Conservation (phyloP, 2,888 invertebrate genomes). For the Therioaphis trifolii region DNA sequence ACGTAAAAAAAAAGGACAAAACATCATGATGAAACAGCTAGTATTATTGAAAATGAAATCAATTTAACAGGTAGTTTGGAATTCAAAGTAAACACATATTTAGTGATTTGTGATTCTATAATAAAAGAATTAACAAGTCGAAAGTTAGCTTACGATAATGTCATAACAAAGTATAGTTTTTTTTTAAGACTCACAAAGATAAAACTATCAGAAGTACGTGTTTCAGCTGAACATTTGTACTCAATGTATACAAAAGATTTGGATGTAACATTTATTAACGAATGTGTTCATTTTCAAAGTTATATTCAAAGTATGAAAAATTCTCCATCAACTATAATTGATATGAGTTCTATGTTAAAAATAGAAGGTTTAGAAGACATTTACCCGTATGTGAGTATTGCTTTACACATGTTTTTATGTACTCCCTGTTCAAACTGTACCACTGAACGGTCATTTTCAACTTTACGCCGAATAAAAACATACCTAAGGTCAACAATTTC, state of each 20-base stretch:
- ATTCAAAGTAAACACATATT: slow-evolving; percentile 12
- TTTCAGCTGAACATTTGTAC: not conserved
- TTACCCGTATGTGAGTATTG: slow-evolving; percentile 6
- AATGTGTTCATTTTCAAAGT: too few species aligned
- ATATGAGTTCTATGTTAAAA: not conserved
- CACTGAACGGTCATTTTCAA: not conserved
- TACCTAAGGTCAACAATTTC: slow-evolving; percentile 21
- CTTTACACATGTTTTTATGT: not conserved
- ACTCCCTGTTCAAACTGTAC: slow-evolving; percentile 8
- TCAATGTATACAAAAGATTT: not conserved
- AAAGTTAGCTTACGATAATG: slow-evolving; percentile 5
- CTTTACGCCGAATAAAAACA: not conserved
- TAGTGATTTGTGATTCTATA: slow-evolving; percentile 8
- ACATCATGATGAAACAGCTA: slow-evolving; percentile 13
- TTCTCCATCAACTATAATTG: not conserved
- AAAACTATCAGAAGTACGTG: not conserved
- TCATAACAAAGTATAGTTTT: slow-evolving; percentile 14
- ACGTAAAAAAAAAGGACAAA: not conserved
- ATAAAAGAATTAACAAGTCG: slow-evolving; percentile 25
- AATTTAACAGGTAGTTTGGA: slow-evolving; percentile 11
- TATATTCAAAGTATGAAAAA: not conserved
- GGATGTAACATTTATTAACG: slow-evolving; percentile 13
- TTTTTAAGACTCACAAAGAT: not conserved
- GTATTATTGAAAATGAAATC: slow-evolving; percentile 3
- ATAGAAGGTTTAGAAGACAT: not conserved